Evolutionary conservation across 2,888 invertebrate species (phyloP).

Genomic region (Pegoplata infirma): DNA sequence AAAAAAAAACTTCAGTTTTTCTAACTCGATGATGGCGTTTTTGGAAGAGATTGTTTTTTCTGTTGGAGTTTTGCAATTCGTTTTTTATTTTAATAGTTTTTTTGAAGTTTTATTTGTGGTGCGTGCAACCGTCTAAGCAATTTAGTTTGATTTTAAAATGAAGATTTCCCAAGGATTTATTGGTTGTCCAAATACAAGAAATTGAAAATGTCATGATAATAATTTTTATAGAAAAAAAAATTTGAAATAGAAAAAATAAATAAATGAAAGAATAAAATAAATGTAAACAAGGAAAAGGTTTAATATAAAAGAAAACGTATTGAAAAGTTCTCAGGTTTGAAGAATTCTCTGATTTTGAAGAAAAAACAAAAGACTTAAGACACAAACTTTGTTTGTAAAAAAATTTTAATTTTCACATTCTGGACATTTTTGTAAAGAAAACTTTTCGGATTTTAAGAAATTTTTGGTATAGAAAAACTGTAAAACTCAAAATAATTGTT

Average conservation of each 20-base stretch:
- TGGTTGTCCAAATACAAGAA: constrained; percentile 62
- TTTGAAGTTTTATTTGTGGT: constrained; percentile 41
- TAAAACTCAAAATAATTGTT: too few relatives aligned
- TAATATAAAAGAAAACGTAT: too few relatives aligned
- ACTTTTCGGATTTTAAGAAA: too few relatives aligned
- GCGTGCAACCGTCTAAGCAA: constrained; percentile 63
- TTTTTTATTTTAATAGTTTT: too few relatives aligned
- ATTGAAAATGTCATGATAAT: constrained; percentile 63
- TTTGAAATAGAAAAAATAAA: constrained; percentile 64
- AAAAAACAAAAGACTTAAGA: too few relatives aligned
- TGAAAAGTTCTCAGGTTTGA: too few relatives aligned
- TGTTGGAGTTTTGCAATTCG: neutral
- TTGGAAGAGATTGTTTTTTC: neutral
- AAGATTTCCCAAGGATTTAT: constrained; percentile 62
- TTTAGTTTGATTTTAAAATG: constrained; percentile 61
- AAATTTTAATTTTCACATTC: too few relatives aligned
- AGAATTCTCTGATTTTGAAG: too few relatives aligned
- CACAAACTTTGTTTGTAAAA: too few relatives aligned
- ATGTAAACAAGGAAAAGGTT: too few relatives aligned
- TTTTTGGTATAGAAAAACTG: too few relatives aligned
- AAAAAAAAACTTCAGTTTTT: constrained; percentile 13
- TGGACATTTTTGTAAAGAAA: too few relatives aligned
- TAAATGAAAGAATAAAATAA: constrained; percentile 67
- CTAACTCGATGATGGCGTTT: neutral
- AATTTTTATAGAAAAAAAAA: constrained; percentile 22